Percentiles rank a stretch among this genome's conserved stretches.
These are phyloP conservation scores for Pelvicachromis taeniatus DNA, from an alignment of 2,113 vertebrate species.

Conservation along the genomic window DNA sequence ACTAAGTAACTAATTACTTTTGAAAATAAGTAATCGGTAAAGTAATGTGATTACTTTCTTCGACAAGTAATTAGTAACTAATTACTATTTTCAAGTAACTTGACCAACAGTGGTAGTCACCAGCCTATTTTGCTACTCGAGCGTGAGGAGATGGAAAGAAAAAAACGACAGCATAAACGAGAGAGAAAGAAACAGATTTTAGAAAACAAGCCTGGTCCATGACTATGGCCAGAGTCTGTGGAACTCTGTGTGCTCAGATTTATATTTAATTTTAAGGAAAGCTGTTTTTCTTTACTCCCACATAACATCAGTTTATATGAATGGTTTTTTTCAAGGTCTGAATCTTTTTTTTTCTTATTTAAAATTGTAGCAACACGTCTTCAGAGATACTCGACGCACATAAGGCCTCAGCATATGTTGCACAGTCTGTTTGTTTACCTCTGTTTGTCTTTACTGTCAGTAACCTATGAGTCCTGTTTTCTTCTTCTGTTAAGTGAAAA, in stretches of 20 bases:
- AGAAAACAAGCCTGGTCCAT: not conserved
- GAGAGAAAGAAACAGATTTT: not conserved
- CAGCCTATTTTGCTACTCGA: not conserved
- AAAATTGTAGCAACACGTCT: constrained; percentile 24
- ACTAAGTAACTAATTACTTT: too few species aligned
- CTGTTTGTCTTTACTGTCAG: not conserved
- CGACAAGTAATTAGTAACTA: too few species aligned
- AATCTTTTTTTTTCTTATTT: not conserved
- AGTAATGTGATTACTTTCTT: too few species aligned
- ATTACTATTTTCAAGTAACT: too few species aligned
- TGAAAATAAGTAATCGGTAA: too few species aligned
- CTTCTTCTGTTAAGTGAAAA: not conserved
- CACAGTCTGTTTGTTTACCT: constrained; percentile 6
- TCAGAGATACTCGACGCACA: constrained; percentile 49
- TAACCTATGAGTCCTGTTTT: not conserved
- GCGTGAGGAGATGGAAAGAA: not conserved
- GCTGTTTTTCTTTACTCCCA: not conserved
- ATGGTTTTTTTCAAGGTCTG: constrained; percentile 13
- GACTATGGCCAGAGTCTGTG: not conserved
- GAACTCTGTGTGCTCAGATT: not conserved
- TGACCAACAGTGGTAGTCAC: not conserved
- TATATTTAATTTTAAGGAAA: not conserved
- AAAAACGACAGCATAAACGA: not conserved
- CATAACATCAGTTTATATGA: not conserved
- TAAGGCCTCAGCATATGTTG: not conserved